Evolutionary conservation across 2,113 vertebrate species (phyloP).

Genomic region (Epinephelus cyanopodus): DNA sequence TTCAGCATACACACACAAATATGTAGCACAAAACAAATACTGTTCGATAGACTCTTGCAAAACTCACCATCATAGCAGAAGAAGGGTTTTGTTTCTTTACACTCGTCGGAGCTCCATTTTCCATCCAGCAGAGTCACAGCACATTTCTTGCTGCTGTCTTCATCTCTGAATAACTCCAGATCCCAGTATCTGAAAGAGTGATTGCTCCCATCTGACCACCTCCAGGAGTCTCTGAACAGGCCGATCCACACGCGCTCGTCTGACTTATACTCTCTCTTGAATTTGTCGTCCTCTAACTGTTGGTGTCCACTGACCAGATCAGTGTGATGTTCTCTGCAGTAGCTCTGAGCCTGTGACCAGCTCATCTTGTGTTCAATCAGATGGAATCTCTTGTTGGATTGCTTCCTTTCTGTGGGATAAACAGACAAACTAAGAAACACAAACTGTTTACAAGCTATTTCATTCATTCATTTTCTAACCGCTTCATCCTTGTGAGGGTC

Average conservation of each 20-base stretch:
- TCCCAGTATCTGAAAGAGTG: slow-evolving; percentile 30
- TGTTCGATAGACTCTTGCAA: background rate
- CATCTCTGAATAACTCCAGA: too few relatives aligned
- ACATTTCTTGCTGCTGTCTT: rapidly evolving
- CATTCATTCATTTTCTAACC: too few relatives aligned
- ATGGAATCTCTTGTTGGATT: too few relatives aligned
- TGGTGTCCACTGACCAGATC: slow-evolving; percentile 47
- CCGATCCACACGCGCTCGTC: slow-evolving; percentile 19
- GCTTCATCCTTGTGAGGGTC: too few relatives aligned
- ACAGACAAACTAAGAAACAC: background rate
- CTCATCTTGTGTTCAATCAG: rapidly evolving
- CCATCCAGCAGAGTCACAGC: background rate
- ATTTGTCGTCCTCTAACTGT: slow-evolving; percentile 1
- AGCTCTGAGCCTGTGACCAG: background rate
- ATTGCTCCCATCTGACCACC: background rate
- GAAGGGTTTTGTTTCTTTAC: background rate
- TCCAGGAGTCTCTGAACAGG: slow-evolving; percentile 33
- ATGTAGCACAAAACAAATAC: too few relatives aligned
- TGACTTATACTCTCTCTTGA: too few relatives aligned
- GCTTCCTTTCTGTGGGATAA: background rate
- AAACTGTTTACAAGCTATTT: background rate
- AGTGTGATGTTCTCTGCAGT: slow-evolving; percentile 25
- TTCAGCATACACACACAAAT: too few relatives aligned
- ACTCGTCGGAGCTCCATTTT: too few relatives aligned
- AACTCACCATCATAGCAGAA: slow-evolving; percentile 49